Base-by-base conservation (phyloP, 2,113 vertebrate genomes). In the Microtus pennsylvanicus region DNA sequence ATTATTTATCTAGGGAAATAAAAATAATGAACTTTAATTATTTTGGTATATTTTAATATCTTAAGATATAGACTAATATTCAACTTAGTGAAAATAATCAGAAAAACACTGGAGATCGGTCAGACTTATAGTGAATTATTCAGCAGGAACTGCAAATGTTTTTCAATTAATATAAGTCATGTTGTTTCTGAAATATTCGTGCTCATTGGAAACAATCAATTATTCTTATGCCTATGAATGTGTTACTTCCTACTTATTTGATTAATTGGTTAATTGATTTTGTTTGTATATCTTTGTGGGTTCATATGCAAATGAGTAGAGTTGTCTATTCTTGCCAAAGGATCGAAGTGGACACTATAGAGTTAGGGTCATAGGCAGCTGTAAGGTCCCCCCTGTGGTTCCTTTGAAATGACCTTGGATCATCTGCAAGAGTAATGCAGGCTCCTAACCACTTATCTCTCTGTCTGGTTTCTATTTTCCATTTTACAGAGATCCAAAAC, bases 71-170 rank as follows among this genome's bases (percentile, higher is more conserved):
- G 7, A 33, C 3, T 35, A 67, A 5, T 16, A 50, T n/a, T 69
- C 35, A 6, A 65, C 16, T 87, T 95, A 69, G 9, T 63, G 38
- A 83, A 93, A 78, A 69, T 93, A 65, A 88, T 10, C 17, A 76
- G 35, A 93, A n/a, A 3, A n/a, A 2, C 5, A 45, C 77, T 63
- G 33, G 58, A n/a, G 4, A 16, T 3, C 81, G 7, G 4, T 33
- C 65, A 14, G 11, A 50, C 11, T 47, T 65, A 50, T 5, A 38
- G 7, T 45, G 13, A 45, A 90, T 82, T 90, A 58, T 22, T 2
- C 3, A 90, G 5, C 9, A 45, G 1, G 6, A 42, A 61, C 28
- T 47, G 21, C 35, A 50, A 50, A 88, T 12, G 3, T 30, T 74
- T 93, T 70, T 38, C 35, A 77, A 70, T 45, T 12, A 80, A 90